These are phyloP conservation scores for Lemur catta DNA, from an alignment of 2,797 vertebrate species.

Conservation along the genomic window DNA sequence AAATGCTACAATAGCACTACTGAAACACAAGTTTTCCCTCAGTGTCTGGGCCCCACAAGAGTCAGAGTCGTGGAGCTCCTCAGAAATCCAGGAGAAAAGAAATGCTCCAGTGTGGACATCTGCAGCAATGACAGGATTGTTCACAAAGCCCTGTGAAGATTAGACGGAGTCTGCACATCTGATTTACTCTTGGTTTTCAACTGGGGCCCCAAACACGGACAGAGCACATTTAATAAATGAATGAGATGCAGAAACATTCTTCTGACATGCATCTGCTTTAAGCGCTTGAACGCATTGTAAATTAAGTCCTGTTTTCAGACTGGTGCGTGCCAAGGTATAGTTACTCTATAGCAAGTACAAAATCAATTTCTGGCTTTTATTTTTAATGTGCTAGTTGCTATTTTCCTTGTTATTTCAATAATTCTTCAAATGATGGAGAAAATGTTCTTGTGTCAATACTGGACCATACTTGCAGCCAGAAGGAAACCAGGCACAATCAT, in stretches of 20 bases:
- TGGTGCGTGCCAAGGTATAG: not conserved
- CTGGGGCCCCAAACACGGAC: not conserved
- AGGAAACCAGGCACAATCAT: not conserved
- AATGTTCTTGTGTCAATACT: not conserved
- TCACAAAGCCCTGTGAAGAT: not conserved
- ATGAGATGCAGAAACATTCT: not conserved
- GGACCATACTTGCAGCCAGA: not conserved
- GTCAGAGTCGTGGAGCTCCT: not conserved
- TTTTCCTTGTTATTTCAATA: not conserved
- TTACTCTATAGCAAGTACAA: not conserved
- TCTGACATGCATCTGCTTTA: not conserved
- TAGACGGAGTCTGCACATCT: not conserved
- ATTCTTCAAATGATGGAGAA: not conserved
- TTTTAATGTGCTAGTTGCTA: not conserved
- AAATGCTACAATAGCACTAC: fast-evolving
- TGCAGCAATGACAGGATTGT: fast-evolving
- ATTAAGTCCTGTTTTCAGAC: not conserved
- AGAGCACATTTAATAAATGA: too few species aligned
- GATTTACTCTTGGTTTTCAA: not conserved
- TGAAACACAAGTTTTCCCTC: not conserved
- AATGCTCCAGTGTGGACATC: fast-evolving
- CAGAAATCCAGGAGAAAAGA: too few species aligned
- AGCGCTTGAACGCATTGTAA: not conserved
- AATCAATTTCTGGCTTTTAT: not conserved
- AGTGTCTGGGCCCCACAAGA: not conserved